Evolutionary conservation across 2,113 vertebrate species (phyloP).

Genomic region (Meles meles): DNA sequence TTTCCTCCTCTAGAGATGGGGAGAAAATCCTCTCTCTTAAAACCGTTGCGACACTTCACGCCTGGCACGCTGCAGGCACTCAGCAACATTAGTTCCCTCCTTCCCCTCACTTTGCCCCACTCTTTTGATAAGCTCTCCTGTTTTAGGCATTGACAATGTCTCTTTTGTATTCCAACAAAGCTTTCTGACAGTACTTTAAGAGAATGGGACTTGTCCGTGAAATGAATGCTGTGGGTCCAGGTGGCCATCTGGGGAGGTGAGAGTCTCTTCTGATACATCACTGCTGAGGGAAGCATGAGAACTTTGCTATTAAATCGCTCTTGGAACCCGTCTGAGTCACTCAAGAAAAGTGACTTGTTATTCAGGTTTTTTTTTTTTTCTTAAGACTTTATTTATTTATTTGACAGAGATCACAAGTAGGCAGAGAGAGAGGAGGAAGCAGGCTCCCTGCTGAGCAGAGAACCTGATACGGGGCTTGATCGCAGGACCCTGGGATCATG

Average conservation of each 20-base stretch:
- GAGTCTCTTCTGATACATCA: neutral
- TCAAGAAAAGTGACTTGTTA: neutral
- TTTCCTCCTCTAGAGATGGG: neutral
- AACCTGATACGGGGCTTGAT: too few relatives aligned
- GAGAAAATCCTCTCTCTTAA: neutral
- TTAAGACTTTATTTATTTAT: too few relatives aligned
- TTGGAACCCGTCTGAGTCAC: neutral
- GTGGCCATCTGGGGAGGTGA: neutral
- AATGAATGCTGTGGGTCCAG: neutral
- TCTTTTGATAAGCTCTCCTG: neutral
- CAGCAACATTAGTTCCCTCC: neutral
- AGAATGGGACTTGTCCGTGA: neutral
- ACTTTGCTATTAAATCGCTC: neutral
- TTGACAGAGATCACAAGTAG: too few relatives aligned
- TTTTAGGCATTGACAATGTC: neutral
- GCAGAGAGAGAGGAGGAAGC: too few relatives aligned
- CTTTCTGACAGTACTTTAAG: neutral
- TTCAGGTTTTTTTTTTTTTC: neutral
- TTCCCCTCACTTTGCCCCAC: neutral
- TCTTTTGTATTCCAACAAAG: neutral
- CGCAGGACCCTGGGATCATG: too few relatives aligned
- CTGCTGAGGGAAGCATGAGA: neutral
- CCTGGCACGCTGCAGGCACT: neutral
- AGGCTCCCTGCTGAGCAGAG: too few relatives aligned
- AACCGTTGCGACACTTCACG: accelerated